phyloP scores from a whole-genome alignment of 1,140 invertebrate species.

The Coelopa frigida region DNA sequence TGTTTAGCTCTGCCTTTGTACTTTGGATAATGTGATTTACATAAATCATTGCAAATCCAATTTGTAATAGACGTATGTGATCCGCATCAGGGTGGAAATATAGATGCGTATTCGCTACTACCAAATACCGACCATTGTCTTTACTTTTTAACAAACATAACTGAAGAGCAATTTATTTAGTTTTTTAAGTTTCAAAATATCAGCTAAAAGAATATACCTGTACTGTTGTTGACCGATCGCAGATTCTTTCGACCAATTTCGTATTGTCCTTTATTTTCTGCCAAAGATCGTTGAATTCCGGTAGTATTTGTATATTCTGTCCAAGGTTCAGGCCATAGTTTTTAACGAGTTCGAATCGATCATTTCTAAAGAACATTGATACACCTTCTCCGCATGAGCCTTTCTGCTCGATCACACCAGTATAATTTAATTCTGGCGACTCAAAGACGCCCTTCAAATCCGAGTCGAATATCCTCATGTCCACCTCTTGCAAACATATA shows the following conservation, averaged over 20 bases:
- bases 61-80: conserved; percentile 77
- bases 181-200: conserved; percentile 6
- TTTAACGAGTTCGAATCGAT: conserved; percentile 53
- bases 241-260: conserved; percentile 53
- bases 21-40: conserved; percentile 49
- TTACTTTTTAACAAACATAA: conserved; percentile 54
- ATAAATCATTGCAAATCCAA: conserved; percentile 55
- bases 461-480: conserved; percentile 66
- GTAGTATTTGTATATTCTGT: conserved; percentile 50
- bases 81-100: conserved; percentile 86
- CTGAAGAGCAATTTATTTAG: conserved; percentile 12
- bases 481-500: conserved; percentile 89
- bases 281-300: conserved; percentile 54
- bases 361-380: conserved; percentile 64
- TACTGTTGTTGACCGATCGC: conserved; percentile 56
- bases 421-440: conserved; percentile 48
- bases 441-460: conserved; percentile 61
- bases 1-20: conserved; percentile 45
- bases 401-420: conserved; percentile 63
- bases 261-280: conserved; percentile 53
- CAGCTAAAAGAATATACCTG: conserved; percentile 36
- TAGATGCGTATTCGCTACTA: conserved; percentile 85
- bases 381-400: conserved; percentile 70
- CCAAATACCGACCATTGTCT: conserved; percentile 54
- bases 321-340: conserved; percentile 50